Conservation (phyloP, 35 echinoderm and acorn worm genomes). For the Heliocidaris tuberculata region DNA sequence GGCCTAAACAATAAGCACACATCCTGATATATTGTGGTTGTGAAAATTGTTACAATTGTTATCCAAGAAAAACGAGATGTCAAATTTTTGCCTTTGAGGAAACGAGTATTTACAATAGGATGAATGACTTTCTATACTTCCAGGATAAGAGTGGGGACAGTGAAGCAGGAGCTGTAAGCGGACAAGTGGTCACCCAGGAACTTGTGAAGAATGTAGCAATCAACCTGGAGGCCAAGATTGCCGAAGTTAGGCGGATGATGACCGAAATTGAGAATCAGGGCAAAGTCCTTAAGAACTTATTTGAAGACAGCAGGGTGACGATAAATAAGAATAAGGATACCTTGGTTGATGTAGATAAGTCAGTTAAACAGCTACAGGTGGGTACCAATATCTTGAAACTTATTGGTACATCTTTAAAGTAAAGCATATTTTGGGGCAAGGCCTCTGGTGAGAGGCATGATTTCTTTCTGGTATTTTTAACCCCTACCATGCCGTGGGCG, state of each 20-base stretch:
- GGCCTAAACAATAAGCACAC: no score
- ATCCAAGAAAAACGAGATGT: no score
- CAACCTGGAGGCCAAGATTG: slow-evolving; percentile 31
- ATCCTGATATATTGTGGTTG: no score
- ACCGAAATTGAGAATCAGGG: slow-evolving; percentile 29
- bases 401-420: no score
- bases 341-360: background rate
- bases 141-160: background rate
- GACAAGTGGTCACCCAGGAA: background rate
- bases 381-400: background rate
- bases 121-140: background rate
- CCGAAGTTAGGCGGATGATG: slow-evolving; percentile 24
- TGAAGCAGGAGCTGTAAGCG: background rate
- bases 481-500: no score
- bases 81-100: no score
- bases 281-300: background rate
- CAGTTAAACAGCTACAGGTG: slow-evolving; percentile 14
- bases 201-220: slow-evolving; percentile 20
- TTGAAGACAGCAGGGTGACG: background rate
- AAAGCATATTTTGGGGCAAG: no score
- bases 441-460: no score
- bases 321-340: background rate
- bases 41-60: no score
- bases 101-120: no score
- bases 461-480: no score